Evolutionary conservation across 2,888 invertebrate species (phyloP).

Genomic region (Melitaea athalia): DNA sequence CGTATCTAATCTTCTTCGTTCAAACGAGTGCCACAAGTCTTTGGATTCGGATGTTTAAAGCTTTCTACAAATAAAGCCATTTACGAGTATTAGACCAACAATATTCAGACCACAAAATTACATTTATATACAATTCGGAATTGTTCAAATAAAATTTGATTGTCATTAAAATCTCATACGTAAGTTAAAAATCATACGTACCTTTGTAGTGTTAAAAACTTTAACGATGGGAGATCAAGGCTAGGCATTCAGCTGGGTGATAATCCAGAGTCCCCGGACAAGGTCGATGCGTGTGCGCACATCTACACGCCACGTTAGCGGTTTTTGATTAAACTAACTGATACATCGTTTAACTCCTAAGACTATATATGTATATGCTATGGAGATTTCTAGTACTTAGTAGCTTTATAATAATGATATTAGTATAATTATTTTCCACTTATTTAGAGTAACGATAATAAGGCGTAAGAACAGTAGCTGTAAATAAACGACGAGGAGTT

Average conservation of each 20-base stretch:
- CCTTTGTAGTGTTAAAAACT: background rate
- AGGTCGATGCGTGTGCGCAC: constrained; percentile 48
- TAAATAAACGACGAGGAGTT: too few species aligned
- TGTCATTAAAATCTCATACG: background rate
- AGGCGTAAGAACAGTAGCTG: background rate
- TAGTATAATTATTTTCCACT: too few species aligned
- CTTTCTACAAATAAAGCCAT: too few species aligned
- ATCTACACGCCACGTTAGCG: constrained; percentile 49
- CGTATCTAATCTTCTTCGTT: too few species aligned
- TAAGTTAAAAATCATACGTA: background rate
- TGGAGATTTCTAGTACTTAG: too few species aligned
- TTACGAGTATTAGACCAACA: too few species aligned
- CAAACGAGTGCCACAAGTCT: too few species aligned
- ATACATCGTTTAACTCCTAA: too few species aligned
- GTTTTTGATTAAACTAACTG: background rate
- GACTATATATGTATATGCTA: too few species aligned
- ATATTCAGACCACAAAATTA: too few species aligned
- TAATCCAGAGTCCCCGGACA: constrained; percentile 35
- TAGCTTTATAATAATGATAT: background rate
- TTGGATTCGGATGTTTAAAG: too few species aligned
- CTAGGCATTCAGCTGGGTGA: constrained; percentile 26
- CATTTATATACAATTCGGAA: background rate
- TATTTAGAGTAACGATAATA: too few species aligned
- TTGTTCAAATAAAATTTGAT: background rate
- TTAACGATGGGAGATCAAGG: constrained; percentile 27